Conservation (phyloP, 2,113 vertebrate species). For the Pteronura brasiliensis region DNA sequence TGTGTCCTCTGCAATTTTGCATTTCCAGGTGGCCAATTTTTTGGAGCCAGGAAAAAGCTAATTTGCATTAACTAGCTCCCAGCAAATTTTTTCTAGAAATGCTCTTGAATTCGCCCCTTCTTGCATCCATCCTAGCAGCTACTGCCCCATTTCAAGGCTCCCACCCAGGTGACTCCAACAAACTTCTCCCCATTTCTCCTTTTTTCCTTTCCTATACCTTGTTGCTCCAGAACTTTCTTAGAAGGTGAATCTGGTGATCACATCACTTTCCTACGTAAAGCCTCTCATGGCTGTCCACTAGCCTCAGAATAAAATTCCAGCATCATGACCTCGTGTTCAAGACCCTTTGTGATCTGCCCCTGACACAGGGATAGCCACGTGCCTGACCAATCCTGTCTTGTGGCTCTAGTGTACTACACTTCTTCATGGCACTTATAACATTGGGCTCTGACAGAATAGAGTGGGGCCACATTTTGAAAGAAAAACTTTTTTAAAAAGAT, state of each 20-base stretch:
- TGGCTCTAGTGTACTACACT: neutral
- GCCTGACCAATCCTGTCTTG: too few species aligned
- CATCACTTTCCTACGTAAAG: neutral
- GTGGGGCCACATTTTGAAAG: neutral
- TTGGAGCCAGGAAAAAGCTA: neutral
- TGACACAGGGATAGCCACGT: accelerated
- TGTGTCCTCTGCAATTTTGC: neutral
- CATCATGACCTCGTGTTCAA: neutral
- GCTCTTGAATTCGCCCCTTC: neutral
- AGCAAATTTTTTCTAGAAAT: neutral
- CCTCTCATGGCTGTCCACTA: neutral
- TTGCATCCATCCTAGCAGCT: neutral
- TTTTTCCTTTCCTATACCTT: too few species aligned
- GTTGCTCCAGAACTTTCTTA: neutral
- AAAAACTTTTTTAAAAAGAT: neutral
- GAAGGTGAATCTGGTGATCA: neutral
- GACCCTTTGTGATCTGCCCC: neutral
- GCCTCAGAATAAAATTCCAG: neutral
- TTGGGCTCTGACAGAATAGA: neutral
- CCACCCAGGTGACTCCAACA: neutral
- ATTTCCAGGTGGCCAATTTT: neutral
- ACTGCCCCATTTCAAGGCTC: neutral
- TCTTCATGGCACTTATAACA: neutral
- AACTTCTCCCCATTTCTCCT: neutral
- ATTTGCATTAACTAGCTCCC: neutral